Base-by-base conservation (phyloP, 2,797 vertebrate species). In the Leucoraja ocellata region DNA sequence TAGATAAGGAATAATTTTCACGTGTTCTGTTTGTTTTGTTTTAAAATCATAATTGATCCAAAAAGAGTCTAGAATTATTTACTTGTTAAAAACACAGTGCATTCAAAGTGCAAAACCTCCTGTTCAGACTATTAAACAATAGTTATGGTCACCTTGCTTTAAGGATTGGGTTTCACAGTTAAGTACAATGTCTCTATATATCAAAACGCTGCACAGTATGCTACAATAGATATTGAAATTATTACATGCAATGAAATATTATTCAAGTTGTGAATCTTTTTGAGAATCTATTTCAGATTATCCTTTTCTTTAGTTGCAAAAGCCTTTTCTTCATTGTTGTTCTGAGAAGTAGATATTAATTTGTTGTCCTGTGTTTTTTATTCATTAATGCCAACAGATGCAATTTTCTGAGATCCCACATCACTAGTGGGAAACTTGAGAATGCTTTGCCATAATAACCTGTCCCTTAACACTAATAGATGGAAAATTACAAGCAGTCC, bases 11-110 rank as follows among this genome's bases (percentile, higher is more conserved):
- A 76, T 76, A 74, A 74, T 92, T 58, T 58, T 58, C 46, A 92
- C 90, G 76, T 74, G 13, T 76, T 54, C 46, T 92, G 73, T 11
- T 68, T 88, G 84, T 88, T 88, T 88, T 88, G 16, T 88, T 65
- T 32, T 18, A 65, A 68, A 68, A 92, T 92, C 73, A 28, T 21
- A 73, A 54, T 54, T 1, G 1, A 76, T 92, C 14, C 71, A 2
- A 74, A 74, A 7, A 54, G 90, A 92, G 90, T 14, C 71, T 46
- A 92, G 23, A 92, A 28, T 58, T 76, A 74, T 46, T 76, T 28
- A 74, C 71, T 92, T 92, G 73, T 63, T 71, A 54, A n/a, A 46
- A 71, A 46, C n/a, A 23, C 71, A 54, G 7, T 92, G 90, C 71
- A 6, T 58, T 92, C 46, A 54, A 54, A 54, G 90, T n/a, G 25